A percentile compares a stretch with the other conserved stretches of the same genome.
These are phyloP conservation scores for Noctua janthe DNA, from an alignment of 2,888 invertebrate species.

Conservation along the genomic window DNA sequence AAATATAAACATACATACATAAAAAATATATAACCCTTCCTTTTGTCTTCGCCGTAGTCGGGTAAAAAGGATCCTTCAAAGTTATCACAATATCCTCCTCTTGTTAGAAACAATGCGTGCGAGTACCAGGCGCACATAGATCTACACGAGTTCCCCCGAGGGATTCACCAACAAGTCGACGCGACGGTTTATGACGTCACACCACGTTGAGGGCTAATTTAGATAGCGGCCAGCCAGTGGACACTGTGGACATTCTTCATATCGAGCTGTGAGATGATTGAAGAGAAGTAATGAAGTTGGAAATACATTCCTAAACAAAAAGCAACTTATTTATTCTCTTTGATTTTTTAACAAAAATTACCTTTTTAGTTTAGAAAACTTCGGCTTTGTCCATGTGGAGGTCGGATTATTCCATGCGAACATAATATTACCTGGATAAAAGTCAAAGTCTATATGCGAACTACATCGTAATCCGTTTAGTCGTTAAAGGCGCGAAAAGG, in stretches of 20 bases:
- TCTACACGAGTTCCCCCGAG: constrained; percentile 49
- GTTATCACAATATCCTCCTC: neutral
- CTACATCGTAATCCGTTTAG: neutral
- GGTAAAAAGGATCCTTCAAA: neutral
- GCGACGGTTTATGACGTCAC: constrained; percentile 61
- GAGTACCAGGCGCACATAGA: constrained; percentile 50
- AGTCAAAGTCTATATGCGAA: neutral
- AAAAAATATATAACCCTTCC: too few relatives aligned
- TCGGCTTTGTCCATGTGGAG: neutral
- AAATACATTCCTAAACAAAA: neutral
- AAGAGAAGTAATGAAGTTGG: neutral
- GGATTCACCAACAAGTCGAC: constrained; percentile 49
- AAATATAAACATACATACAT: too few relatives aligned
- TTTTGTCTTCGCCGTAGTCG: too few relatives aligned
- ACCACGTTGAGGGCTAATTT: constrained; percentile 32
- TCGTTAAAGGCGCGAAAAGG: neutral
- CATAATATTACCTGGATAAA: neutral
- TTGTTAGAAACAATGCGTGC: constrained; percentile 29
- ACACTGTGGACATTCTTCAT: constrained; percentile 29
- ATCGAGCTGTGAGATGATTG: constrained; percentile 19
- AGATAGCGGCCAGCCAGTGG: constrained; percentile 46
- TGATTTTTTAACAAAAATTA: neutral
- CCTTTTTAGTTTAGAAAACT: neutral
- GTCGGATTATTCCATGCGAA: neutral
- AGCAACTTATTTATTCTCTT: neutral